A percentile compares a stretch with the other conserved stretches of the same genome.
phyloP scores from a whole-genome alignment of 2,113 vertebrate species.

The Gracilinanus agilis region DNA sequence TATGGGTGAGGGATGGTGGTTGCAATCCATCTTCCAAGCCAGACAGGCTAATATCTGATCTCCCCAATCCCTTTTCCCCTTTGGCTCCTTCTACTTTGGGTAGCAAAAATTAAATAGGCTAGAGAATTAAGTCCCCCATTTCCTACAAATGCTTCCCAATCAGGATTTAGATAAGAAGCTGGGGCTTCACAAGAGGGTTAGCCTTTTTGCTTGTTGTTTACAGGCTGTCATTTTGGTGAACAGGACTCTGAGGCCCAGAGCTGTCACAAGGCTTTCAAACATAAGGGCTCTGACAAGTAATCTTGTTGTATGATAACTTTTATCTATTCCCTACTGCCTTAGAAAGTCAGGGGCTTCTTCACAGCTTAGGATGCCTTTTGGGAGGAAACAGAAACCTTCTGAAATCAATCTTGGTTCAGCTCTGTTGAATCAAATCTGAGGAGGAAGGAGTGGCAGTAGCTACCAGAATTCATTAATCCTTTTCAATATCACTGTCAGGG shows the following conservation, averaged over 20 bases:
- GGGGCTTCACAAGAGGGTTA: neutral
- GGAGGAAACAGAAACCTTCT: conserved; percentile 24
- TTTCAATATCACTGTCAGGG: neutral
- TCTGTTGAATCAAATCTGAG: neutral
- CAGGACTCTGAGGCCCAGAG: neutral
- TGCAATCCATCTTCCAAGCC: neutral
- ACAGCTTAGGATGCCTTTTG: neutral
- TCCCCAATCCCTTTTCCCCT: neutral
- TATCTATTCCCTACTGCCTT: neutral
- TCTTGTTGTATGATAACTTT: neutral
- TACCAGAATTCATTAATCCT: neutral
- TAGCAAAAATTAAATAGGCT: neutral
- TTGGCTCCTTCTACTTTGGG: neutral
- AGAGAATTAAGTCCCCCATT: neutral
- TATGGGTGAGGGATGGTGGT: neutral
- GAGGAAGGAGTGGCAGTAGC: neutral
- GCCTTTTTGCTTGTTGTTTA: conserved; percentile 25
- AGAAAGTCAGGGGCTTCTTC: neutral
- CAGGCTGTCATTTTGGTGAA: neutral
- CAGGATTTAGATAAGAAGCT: neutral
- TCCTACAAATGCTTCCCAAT: neutral
- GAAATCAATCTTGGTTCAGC: neutral
- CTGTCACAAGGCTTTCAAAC: neutral
- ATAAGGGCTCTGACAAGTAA: neutral
- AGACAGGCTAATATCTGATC: too few relatives aligned